phyloP scores from a whole-genome alignment of 1,140 invertebrate species.

The Uloborus diversus region DNA sequence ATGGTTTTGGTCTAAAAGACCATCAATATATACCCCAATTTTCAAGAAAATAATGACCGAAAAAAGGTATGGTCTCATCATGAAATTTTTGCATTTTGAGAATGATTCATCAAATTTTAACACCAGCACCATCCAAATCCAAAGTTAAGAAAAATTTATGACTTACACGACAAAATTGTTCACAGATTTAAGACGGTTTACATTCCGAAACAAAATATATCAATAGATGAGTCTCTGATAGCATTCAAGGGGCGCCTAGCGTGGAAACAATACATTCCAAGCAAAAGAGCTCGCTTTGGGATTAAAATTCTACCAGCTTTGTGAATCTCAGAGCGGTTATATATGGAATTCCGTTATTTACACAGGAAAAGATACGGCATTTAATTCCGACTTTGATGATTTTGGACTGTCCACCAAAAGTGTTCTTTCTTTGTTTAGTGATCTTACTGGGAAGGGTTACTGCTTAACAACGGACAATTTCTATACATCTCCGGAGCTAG shows the following conservation, averaged over 20 bases:
- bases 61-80: not conserved
- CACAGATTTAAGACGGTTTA: not conserved
- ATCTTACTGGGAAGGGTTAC: not conserved
- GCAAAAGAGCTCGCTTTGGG: not conserved
- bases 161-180: not conserved
- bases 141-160: not conserved
- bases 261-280: not conserved
- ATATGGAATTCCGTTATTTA: not conserved
- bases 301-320: not conserved
- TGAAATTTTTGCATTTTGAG: constrained; percentile 5
- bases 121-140: not conserved
- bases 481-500: not conserved
- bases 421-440: not conserved
- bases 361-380: not conserved
- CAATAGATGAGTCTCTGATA: not conserved
- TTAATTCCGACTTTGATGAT: not conserved
- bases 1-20: not conserved
- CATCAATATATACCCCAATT: not conserved
- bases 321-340: not conserved
- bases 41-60: not conserved
- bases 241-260: not conserved
- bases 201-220: not conserved
- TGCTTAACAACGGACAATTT: not conserved
- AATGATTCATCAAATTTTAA: not conserved
- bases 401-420: not conserved